phyloP scores from a whole-genome alignment of 2,113 vertebrate species.

The Desmodus rotundus region DNA sequence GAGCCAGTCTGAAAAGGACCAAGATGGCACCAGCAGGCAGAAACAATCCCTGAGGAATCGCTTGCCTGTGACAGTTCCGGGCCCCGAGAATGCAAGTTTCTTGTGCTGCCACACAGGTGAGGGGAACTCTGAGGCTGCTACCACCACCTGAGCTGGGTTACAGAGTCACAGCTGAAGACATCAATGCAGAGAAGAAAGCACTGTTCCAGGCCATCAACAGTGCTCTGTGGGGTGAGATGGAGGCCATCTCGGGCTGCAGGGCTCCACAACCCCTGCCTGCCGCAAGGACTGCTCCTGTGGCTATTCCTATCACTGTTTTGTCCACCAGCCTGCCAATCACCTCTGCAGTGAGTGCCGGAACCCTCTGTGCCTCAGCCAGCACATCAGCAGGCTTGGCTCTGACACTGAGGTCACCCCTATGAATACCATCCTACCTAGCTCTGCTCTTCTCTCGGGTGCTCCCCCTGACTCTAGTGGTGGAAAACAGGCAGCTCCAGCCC shows the following conservation, averaged over 20 bases:
- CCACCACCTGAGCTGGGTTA: slow-evolving; percentile 87
- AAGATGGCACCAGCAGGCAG: not conserved
- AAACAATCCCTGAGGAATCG: slow-evolving; percentile 34
- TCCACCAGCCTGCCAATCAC: not conserved
- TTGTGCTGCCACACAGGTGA: slow-evolving; percentile 76
- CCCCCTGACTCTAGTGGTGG: slow-evolving; percentile 22
- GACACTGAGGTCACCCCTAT: slow-evolving; percentile 63
- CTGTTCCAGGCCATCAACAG: slow-evolving; percentile 84
- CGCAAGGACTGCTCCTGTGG: not conserved
- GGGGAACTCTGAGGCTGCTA: slow-evolving; percentile 85
- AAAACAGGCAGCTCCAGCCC: not conserved
- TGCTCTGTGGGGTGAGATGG: slow-evolving; percentile 80
- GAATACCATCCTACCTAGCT: not conserved
- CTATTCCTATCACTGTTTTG: not conserved
- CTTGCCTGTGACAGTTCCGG: slow-evolving; percentile 32
- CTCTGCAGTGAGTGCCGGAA: not conserved
- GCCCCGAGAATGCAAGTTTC: slow-evolving; percentile 86
- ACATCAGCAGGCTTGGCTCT: slow-evolving; percentile 63
- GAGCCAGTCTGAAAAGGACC: slow-evolving; percentile 72
- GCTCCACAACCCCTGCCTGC: not conserved
- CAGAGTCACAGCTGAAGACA: slow-evolving; percentile 84
- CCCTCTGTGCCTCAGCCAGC: slow-evolving; percentile 49
- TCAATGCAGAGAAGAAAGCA: slow-evolving; percentile 86
- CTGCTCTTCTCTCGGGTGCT: not conserved
- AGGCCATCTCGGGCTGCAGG: not conserved